Evolutionary conservation across 2,113 vertebrate species (phyloP).

Genomic region (Dascyllus trimaculatus): DNA sequence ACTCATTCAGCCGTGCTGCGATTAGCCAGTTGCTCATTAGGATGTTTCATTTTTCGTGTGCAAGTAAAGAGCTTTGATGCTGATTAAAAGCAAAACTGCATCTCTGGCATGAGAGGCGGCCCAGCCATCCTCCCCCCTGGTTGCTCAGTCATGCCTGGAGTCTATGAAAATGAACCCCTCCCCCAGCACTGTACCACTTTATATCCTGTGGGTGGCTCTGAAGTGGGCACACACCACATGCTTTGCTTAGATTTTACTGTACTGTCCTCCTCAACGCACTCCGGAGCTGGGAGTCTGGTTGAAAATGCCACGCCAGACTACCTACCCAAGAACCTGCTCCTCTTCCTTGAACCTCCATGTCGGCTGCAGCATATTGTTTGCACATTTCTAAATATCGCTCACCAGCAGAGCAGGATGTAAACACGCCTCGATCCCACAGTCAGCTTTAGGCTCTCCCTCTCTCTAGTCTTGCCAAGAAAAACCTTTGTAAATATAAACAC

Average conservation of each 20-base stretch:
- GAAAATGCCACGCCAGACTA: neutral
- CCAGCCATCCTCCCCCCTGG: slow-evolving; percentile 1
- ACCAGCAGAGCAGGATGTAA: slow-evolving; percentile 18
- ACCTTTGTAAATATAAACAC: slow-evolving; percentile 33
- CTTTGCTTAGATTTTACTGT: slow-evolving; percentile 34
- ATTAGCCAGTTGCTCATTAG: slow-evolving; percentile 69
- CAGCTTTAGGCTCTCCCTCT: neutral
- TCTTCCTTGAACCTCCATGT: neutral
- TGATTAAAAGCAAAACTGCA: slow-evolving; percentile 73
- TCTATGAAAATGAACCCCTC: slow-evolving; percentile 58
- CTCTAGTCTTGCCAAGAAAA: slow-evolving; percentile 36
- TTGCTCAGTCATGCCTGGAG: slow-evolving; percentile 59
- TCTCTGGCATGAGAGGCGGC: slow-evolving; percentile 44
- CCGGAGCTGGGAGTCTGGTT: neutral
- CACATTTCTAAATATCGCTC: slow-evolving; percentile 32
- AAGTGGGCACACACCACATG: slow-evolving; percentile 36
- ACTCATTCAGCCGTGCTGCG: slow-evolving; percentile 53
- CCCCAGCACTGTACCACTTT: slow-evolving; percentile 34
- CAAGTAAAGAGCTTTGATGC: slow-evolving; percentile 51
- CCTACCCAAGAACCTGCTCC: neutral
- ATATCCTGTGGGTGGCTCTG: slow-evolving; percentile 28
- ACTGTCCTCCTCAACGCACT: slow-evolving; percentile 9
- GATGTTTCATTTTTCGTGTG: slow-evolving; percentile 54
- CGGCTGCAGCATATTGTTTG: neutral
- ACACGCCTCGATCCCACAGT: slow-evolving; percentile 21